Evolutionary conservation across 1,140 invertebrate species (phyloP), one percentile per base, ranked within the genome.

Genomic region (Brevipalpus yothersi): DNA sequence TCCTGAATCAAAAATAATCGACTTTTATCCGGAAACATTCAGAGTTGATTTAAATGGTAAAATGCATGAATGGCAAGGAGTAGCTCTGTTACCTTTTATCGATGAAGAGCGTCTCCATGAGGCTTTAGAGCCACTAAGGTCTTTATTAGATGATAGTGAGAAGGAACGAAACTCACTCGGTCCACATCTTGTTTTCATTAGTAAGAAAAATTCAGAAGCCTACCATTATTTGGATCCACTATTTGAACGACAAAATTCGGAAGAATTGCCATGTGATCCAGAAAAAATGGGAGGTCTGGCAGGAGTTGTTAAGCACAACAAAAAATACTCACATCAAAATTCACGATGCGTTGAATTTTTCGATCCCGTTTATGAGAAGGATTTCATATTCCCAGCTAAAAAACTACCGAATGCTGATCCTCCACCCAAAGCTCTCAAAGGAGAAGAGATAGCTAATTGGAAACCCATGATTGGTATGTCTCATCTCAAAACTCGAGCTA

Each of bases 21-120:
- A 99, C 72, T 98, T 99, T 73, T 99, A 99, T 75, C 95, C 95
- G 0, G 82, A 81, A 69, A 88, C 98, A 69, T 99, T 99, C 71
- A 93, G 92, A 73, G 93, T 96, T 62, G 95, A 99, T 75, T 73
- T 99, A 54, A 99, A 99, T 75, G 95, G 95, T 17, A 99, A 99
- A 72, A 97, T 95, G 72, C 97, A 87, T 74, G 93, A 93, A 56
- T 99, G 94, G 94, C 43, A 59, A 72, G 73, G 94, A 60, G 94
- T 99, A 11, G 94, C 94, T 7, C 70, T 99, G 11, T 72, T 99
- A 56, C 95, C 95, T 41, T 99, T 98, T 75, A 94, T 99, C 0
- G 92, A 98, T 68, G 93, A 98, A 72, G 78, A 77, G 53, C 74
- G 93, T 62, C 75, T 99, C 21, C 85, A 93, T 67, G 82, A 82